Evolutionary conservation across 2,888 invertebrate genomes (phyloP).

Genomic region (Uropetala carovei): DNA sequence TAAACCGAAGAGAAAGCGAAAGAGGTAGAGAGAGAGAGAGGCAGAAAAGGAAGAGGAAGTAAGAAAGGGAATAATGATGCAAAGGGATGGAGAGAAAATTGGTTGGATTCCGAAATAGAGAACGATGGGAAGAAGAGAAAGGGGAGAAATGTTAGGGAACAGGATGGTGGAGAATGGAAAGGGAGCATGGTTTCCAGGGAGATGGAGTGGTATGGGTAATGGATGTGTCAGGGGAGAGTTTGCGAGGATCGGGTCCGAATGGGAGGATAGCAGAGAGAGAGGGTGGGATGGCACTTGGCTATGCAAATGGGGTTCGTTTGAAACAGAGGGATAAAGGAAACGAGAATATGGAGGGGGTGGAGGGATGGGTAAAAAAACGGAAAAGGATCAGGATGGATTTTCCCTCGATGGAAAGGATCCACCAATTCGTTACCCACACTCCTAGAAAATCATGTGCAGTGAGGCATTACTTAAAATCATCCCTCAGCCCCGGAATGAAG

Average conservation of each 20-base stretch:
- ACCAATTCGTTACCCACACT: background rate
- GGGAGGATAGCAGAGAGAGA: no score
- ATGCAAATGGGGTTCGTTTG: constrained; percentile 31
- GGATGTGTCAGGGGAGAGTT: background rate
- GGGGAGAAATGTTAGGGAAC: no score
- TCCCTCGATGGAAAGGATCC: background rate
- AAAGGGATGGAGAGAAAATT: background rate
- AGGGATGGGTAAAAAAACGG: background rate
- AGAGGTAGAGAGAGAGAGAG: background rate
- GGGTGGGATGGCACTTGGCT: background rate
- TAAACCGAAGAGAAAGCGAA: background rate
- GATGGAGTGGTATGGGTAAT: background rate
- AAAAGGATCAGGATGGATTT: background rate
- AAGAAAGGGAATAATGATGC: background rate
- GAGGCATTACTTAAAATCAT: background rate
- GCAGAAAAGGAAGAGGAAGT: background rate
- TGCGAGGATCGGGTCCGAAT: background rate
- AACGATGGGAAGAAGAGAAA: background rate
- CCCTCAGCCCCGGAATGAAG: no score
- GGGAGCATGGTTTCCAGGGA: no score
- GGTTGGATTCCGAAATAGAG: background rate
- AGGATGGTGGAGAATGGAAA: background rate
- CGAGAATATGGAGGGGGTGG: background rate
- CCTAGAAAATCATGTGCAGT: background rate
- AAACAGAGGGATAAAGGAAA: constrained; percentile 6